phyloP scores from a whole-genome alignment of 2,797 vertebrate genomes.

The Pipistrellus kuhlii region DNA sequence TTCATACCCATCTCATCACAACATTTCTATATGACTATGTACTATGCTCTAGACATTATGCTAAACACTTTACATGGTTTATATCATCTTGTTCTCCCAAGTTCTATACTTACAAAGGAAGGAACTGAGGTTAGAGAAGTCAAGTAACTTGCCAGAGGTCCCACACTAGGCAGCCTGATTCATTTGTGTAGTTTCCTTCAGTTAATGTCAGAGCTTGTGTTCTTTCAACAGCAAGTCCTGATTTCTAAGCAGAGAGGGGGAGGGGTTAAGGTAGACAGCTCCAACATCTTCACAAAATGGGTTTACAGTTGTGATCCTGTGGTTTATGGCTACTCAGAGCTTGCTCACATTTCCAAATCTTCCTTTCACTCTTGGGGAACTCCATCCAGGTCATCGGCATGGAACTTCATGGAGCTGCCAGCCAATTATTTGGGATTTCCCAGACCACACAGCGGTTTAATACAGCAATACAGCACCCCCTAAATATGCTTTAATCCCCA shows the following conservation, averaged over 20 bases:
- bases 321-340: not conserved
- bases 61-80: not conserved
- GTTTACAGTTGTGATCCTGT: not conserved
- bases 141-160: not conserved
- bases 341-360: not conserved
- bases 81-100: not conserved
- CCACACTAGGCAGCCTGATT: not conserved
- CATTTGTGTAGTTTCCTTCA: not conserved
- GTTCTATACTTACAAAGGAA: not conserved
- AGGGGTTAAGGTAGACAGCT: not conserved
- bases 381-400: not conserved
- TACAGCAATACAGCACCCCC: not conserved
- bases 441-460: not conserved
- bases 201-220: not conserved
- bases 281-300: not conserved
- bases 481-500: constrained; percentile 20
- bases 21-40: not conserved
- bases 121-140: not conserved
- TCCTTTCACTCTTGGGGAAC: not conserved
- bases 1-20: not conserved
- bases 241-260: not conserved
- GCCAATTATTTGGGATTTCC: not conserved
- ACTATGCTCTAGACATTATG: not conserved
- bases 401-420: not conserved
- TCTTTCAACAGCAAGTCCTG: not conserved